A percentile compares a stretch with the other conserved stretches of the same genome.
Conservation (phyloP, 1,140 invertebrate genomes). For the Cryptotermes secundus region DNA sequence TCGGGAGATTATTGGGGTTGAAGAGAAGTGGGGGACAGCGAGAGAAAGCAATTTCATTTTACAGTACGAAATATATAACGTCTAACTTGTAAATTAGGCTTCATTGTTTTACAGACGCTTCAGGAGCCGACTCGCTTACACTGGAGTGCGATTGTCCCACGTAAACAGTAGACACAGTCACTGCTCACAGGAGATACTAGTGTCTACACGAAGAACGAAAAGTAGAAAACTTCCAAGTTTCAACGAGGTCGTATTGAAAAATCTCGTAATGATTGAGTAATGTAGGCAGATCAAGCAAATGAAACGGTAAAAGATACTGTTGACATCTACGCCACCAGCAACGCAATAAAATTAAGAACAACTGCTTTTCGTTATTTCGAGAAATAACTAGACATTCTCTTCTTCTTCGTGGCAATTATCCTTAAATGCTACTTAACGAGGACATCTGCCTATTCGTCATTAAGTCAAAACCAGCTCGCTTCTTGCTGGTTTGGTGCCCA, state of each 20-base stretch:
- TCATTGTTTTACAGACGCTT: conserved; percentile 9
- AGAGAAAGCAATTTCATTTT: conserved; percentile 17
- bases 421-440: no score
- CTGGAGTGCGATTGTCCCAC: not conserved
- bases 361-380: no score
- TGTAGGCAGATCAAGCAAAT: no score
- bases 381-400: no score
- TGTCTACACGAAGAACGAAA: not conserved
- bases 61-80: not conserved
- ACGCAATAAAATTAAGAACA: no score
- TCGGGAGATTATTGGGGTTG: not conserved
- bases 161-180: not conserved
- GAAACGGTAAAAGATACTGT: no score
- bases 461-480: no score
- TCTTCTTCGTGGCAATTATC: no score
- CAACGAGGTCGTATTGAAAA: not conserved
- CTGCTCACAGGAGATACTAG: not conserved
- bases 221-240: not conserved
- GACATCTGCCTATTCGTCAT: no score
- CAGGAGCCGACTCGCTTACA: not conserved
- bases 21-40: not conserved
- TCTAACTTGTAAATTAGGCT: not conserved
- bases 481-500: no score
- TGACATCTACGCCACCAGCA: no score
- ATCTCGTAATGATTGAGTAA: not conserved